phyloP scores from a whole-genome alignment of 1,140 invertebrate genomes.

The Adelges cooleyi region DNA sequence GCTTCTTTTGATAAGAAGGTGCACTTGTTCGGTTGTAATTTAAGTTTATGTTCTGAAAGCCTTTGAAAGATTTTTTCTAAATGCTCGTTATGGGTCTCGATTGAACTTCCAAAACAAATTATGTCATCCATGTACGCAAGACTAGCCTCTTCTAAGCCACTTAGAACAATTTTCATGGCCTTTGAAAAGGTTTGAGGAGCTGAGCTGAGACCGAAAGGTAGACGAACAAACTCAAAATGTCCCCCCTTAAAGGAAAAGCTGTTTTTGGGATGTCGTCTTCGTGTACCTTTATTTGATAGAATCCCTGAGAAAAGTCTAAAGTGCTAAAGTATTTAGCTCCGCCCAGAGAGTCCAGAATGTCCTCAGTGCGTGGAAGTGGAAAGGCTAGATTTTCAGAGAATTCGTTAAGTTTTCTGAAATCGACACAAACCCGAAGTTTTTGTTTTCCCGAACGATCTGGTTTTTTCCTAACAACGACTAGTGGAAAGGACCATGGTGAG shows the following conservation, averaged over 20 bases:
- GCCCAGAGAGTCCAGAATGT: constrained; percentile 38
- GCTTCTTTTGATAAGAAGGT: constrained; percentile 33
- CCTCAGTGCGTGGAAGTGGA: constrained; percentile 42
- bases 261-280: constrained; percentile 39
- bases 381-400: constrained; percentile 35
- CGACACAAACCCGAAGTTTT: constrained; percentile 32
- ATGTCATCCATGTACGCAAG: too few species aligned
- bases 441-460: constrained; percentile 29
- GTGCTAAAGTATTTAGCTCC: constrained; percentile 38
- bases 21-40: constrained; percentile 35
- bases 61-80: too few species aligned
- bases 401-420: constrained; percentile 34
- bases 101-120: too few species aligned
- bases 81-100: too few species aligned
- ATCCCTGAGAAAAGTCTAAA: constrained; percentile 42
- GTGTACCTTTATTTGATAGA: constrained; percentile 41
- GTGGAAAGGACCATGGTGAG: constrained; percentile 28
- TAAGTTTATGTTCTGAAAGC: neutral
- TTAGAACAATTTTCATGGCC: constrained; percentile 15
- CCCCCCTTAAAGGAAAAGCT: constrained; percentile 38
- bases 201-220: too few species aligned
- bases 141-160: too few species aligned
- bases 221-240: constrained; percentile 30
- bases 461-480: constrained; percentile 33
- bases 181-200: constrained; percentile 40